These are phyloP conservation scores for Typhlomys cinereus DNA, from an alignment of 2,113 vertebrate genomes.

Conservation along the genomic window DNA sequence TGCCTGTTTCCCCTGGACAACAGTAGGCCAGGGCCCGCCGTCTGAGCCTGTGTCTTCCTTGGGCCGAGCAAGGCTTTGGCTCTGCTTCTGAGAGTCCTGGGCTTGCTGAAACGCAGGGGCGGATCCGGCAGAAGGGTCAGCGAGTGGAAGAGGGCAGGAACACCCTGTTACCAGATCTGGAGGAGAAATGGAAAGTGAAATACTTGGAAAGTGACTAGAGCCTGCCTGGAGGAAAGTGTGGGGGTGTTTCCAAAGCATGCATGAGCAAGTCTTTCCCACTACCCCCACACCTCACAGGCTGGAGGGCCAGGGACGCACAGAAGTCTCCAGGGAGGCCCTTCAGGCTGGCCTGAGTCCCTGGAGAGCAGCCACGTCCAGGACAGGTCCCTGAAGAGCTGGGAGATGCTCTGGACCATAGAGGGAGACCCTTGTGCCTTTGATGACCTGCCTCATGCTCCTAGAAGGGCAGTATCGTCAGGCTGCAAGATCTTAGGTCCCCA, in stretches of 20 bases:
- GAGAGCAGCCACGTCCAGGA: constrained; percentile 36
- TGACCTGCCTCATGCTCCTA: neutral
- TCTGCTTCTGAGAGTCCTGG: neutral
- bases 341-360: neutral
- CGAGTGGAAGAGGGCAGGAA: constrained; percentile 67
- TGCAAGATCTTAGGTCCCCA: constrained; percentile 43
- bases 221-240: constrained; percentile 64
- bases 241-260: constrained; percentile 58
- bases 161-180: constrained; percentile 75
- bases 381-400: neutral
- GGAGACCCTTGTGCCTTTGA: neutral
- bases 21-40: neutral
- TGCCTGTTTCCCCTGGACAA: neutral
- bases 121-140: constrained; percentile 65
- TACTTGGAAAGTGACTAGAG: constrained; percentile 68
- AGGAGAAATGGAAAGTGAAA: constrained; percentile 74
- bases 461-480: constrained; percentile 44
- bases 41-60: fast-evolving
- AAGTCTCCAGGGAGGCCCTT: neutral
- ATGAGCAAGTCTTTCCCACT: constrained; percentile 70
- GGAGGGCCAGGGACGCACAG: constrained; percentile 28
- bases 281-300: constrained; percentile 33
- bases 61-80: constrained; percentile 21
- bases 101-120: neutral
- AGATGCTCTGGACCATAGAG: neutral